Evolutionary conservation across 2,888 invertebrate species (phyloP).

Genomic region (Sycophila texana): DNA sequence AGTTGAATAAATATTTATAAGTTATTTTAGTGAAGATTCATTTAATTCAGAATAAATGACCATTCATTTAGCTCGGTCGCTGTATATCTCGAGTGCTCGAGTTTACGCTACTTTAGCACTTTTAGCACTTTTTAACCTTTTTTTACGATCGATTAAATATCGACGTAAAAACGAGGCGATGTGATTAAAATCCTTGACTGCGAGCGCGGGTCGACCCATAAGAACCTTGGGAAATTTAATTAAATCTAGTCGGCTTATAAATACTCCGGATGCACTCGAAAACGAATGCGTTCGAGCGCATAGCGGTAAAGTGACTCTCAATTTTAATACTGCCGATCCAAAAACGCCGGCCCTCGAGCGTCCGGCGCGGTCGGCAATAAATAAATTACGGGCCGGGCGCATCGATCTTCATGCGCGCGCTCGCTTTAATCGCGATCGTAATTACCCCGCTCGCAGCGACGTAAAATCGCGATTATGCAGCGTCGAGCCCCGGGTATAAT

Average conservation of each 20-base stretch:
- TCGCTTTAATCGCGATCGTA: slow-evolving; percentile 29
- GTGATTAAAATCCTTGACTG: slow-evolving; percentile 1
- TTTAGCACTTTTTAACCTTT: background rate
- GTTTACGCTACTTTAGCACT: too few relatives aligned
- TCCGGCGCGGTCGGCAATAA: slow-evolving; percentile 9
- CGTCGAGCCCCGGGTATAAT: slow-evolving; percentile 12
- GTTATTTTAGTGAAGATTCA: too few relatives aligned
- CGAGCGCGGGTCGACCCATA: background rate
- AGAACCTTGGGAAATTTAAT: slow-evolving; percentile 26
- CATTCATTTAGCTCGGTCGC: too few relatives aligned
- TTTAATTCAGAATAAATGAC: too few relatives aligned
- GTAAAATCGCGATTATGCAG: slow-evolving; percentile 48
- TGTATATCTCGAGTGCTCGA: too few relatives aligned
- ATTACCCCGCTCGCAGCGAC: slow-evolving; percentile 25
- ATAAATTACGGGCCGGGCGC: slow-evolving; percentile 5
- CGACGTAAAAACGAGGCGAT: background rate
- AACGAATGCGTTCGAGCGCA: slow-evolving; percentile 14
- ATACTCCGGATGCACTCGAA: slow-evolving; percentile 4
- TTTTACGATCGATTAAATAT: background rate
- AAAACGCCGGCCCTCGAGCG: background rate
- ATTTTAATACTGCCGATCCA: too few relatives aligned
- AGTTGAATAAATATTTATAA: too few relatives aligned
- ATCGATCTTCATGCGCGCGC: slow-evolving; percentile 34
- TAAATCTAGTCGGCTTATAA: slow-evolving; percentile 14
- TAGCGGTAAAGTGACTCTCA: background rate